A percentile compares a stretch with the other conserved stretches of the same genome.
phyloP scores from a whole-genome alignment of 2,888 invertebrate genomes.

The Drosophila emarginata region DNA sequence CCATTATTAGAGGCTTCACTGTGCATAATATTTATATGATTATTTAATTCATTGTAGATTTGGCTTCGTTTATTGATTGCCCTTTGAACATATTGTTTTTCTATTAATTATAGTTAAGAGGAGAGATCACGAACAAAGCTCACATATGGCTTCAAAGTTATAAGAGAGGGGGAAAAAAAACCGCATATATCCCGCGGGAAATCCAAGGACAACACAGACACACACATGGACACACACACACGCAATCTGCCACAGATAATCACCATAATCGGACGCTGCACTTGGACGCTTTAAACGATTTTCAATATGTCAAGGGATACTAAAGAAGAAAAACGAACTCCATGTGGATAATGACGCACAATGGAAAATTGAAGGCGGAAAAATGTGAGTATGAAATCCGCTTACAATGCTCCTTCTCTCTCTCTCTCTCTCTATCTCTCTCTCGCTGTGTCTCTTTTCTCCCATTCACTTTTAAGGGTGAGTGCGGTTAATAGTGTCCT shows the following conservation, averaged over 20 bases:
- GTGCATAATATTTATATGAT: no score
- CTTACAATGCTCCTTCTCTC: constrained; percentile 44
- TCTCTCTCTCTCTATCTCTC: no score
- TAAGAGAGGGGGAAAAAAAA: constrained; percentile 32
- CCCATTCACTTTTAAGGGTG: neutral
- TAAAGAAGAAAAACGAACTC: constrained; percentile 30
- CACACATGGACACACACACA: constrained; percentile 42
- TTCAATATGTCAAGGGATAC: constrained; percentile 59
- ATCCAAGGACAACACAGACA: constrained; percentile 35
- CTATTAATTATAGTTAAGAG: constrained; percentile 65
- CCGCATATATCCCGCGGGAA: constrained; percentile 67
- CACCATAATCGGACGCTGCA: constrained; percentile 78
- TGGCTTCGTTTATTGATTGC: constrained; percentile 36
- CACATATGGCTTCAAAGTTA: constrained; percentile 73
- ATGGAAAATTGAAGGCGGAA: constrained; percentile 58
- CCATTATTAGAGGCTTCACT: no score
- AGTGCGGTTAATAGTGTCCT: constrained; percentile 47
- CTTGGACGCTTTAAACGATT: constrained; percentile 72
- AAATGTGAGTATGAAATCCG: constrained; percentile 58
- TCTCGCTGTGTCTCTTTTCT: no score
- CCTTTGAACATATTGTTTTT: constrained; percentile 75
- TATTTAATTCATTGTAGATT: no score
- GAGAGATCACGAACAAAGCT: constrained; percentile 56
- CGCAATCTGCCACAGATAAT: constrained; percentile 68
- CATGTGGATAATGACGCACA: constrained; percentile 58